A percentile compares a stretch with the other conserved stretches of the same genome.
phyloP scores from a whole-genome alignment of 2,113 vertebrate genomes.

The Nasalis larvatus region DNA sequence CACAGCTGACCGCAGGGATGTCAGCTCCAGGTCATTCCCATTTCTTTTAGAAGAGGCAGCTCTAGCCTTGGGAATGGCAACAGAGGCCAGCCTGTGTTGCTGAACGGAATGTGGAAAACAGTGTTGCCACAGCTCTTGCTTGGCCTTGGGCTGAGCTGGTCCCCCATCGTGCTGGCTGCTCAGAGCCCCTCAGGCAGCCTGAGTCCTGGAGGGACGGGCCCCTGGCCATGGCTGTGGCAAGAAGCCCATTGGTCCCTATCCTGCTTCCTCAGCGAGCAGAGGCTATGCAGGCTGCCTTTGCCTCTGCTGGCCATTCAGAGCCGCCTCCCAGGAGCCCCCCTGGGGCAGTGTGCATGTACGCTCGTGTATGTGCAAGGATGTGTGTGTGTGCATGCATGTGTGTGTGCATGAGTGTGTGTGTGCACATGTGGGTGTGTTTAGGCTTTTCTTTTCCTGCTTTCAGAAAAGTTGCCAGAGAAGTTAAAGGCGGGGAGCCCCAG shows the following conservation, averaged over 20 bases:
- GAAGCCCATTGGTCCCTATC: neutral
- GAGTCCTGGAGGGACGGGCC: neutral
- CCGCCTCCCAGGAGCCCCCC: neutral
- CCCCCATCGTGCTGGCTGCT: neutral
- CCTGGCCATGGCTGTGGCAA: neutral
- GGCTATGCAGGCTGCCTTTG: neutral
- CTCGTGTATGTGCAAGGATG: rapidly evolving
- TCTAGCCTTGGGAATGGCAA: neutral
- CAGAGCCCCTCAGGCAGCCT: neutral
- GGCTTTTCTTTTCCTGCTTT: slow-evolving; percentile 28
- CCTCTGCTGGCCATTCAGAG: neutral
- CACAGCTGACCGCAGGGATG: rapidly evolving
- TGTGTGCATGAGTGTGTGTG: neutral
- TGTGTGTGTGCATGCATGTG: neutral
- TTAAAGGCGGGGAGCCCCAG: slow-evolving; percentile 39
- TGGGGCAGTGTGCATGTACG: neutral
- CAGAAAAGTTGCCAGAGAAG: slow-evolving; percentile 54
- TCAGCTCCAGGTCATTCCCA: neutral
- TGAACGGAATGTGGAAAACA: rapidly evolving
- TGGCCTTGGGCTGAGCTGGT: neutral
- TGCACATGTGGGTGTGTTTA: neutral
- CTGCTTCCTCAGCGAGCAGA: neutral
- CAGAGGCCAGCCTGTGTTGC: neutral
- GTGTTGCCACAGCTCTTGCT: neutral
- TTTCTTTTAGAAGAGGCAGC: neutral